Percentiles rank a stretch among this genome's conserved stretches.
phyloP scores from a whole-genome alignment of 2,888 invertebrate genomes.

The Hypomecis atomaria region DNA sequence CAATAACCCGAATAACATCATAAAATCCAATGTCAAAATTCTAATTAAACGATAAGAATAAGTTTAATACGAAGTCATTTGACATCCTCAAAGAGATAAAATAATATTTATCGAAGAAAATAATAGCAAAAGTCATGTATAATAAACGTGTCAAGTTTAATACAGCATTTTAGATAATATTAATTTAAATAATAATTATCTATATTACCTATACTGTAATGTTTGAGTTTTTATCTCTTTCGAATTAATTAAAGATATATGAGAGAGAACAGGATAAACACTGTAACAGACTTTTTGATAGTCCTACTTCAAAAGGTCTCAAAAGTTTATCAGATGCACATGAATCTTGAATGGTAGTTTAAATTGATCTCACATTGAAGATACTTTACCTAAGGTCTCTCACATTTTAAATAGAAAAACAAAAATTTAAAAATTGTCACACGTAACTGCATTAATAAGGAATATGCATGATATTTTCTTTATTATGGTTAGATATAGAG shows the following conservation, averaged over 20 bases:
- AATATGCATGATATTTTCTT: too few species aligned
- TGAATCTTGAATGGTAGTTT: not conserved
- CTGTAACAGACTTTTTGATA: not conserved
- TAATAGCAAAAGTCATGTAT: too few species aligned
- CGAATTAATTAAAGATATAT: not conserved
- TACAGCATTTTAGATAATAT: too few species aligned
- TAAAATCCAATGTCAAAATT: not conserved
- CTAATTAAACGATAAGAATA: slow-evolving; percentile 5
- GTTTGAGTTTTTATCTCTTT: not conserved
- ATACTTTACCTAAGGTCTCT: not conserved
- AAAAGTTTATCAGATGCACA: not conserved
- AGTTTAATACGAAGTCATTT: not conserved
- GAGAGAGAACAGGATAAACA: not conserved
- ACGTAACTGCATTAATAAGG: too few species aligned
- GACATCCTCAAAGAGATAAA: not conserved
- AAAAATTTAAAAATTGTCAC: not conserved
- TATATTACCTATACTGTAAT: too few species aligned
- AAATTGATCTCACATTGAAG: not conserved
- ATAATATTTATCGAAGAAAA: slow-evolving; percentile 6
- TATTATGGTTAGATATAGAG: too few species aligned
- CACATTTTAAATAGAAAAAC: not conserved
- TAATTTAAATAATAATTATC: too few species aligned
- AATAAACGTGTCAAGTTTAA: too few species aligned
- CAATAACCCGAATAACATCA: too few species aligned
- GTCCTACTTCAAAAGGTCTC: not conserved